Percentiles rank a stretch among this genome's conserved stretches.
phyloP scores from a whole-genome alignment of 1,140 invertebrate genomes.

The Cheumatopsyche charites region DNA sequence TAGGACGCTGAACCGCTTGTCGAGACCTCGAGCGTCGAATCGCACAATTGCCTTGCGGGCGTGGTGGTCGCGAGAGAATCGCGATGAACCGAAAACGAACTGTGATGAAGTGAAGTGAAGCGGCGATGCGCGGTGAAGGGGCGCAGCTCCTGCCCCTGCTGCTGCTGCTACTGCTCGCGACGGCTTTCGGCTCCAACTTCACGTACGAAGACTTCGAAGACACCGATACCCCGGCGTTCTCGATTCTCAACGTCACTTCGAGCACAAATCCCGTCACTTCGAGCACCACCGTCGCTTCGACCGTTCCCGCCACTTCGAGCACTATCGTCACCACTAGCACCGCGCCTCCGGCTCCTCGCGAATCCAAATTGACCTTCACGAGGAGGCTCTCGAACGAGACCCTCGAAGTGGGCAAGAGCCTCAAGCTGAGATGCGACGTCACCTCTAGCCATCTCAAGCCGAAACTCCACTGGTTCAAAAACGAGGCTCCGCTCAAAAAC shows the following conservation, averaged over 20 bases:
- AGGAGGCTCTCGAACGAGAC: conserved; percentile 32
- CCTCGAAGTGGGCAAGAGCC: not conserved
- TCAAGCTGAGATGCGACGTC: conserved; percentile 37
- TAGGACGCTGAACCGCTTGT: not conserved
- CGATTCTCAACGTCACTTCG: not conserved
- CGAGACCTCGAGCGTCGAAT: not conserved
- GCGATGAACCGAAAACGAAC: not conserved
- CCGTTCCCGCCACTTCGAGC: too few relatives aligned
- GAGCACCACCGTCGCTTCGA: not conserved
- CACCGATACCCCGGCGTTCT: too few relatives aligned
- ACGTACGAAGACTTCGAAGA: not conserved
- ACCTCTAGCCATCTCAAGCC: not conserved
- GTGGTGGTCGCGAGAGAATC: not conserved
- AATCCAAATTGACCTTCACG: conserved; percentile 24
- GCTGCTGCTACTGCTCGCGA: not conserved
- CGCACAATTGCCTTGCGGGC: not conserved
- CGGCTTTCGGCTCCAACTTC: not conserved
- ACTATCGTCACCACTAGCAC: not conserved
- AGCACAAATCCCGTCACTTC: too few relatives aligned
- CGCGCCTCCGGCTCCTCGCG: not conserved
- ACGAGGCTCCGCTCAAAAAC: conserved; percentile 64
- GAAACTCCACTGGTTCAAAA: conserved; percentile 72
- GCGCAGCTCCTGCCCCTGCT: not conserved
- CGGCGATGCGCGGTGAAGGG: not conserved
- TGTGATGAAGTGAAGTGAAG: too few relatives aligned